phyloP scores from a whole-genome alignment of 2,888 invertebrate species.

The Agrotis clavis region DNA sequence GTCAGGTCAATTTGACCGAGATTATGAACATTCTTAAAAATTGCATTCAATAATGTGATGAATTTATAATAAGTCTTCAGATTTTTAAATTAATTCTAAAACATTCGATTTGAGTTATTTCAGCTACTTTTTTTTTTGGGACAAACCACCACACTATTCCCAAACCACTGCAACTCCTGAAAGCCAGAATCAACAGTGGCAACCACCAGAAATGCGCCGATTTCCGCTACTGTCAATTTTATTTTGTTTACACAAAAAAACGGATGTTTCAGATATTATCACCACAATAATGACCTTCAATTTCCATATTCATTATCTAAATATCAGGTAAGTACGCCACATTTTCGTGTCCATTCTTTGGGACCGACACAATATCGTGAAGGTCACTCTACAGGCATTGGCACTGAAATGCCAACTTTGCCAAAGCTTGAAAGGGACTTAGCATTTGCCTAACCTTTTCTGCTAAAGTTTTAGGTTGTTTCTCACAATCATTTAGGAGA shows the following conservation, averaged over 20 bases:
- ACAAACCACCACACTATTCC: too few species aligned
- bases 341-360: slow-evolving; percentile 44
- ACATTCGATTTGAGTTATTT: not conserved
- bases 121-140: too few species aligned
- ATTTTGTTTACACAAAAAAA: slow-evolving; percentile 6
- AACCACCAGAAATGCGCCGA: too few species aligned
- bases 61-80: not conserved
- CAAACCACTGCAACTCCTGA: too few species aligned
- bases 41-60: not conserved
- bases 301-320: slow-evolving; percentile 43
- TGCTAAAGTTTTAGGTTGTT: slow-evolving; percentile 36
- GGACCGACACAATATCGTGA: slow-evolving; percentile 36
- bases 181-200: too few species aligned
- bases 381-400: slow-evolving; percentile 57
- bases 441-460: slow-evolving; percentile 69
- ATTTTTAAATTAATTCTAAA: not conserved
- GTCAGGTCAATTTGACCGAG: not conserved
- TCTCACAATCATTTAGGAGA: not conserved
- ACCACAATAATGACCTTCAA: slow-evolving; percentile 34
- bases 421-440: slow-evolving; percentile 60
- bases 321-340: slow-evolving; percentile 14
- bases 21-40: not conserved
- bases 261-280: not conserved
- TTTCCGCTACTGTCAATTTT: too few species aligned
- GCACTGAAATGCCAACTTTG: slow-evolving; percentile 74